phyloP scores from a whole-genome alignment of 2,797 vertebrate genomes.

The Hoplostethus mediterraneus region DNA sequence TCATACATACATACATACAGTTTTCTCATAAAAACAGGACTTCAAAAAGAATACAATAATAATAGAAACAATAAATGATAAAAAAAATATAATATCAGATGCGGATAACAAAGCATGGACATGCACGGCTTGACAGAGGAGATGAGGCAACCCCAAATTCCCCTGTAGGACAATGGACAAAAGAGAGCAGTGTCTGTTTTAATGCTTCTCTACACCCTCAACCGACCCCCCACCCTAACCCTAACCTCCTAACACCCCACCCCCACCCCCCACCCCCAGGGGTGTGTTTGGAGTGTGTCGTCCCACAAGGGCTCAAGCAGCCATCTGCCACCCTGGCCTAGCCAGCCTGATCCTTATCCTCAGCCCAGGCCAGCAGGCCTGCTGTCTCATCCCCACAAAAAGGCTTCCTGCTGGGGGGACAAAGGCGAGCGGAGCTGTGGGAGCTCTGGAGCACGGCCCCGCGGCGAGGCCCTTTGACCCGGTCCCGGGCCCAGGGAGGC shows the following conservation, averaged over 20 bases:
- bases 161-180: conserved; percentile 59
- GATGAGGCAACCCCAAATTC: conserved; percentile 55
- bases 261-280: conserved; percentile 26
- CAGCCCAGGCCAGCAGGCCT: conserved; percentile 73
- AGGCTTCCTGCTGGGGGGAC: conserved; percentile 73
- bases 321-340: conserved; percentile 91
- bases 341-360: conserved; percentile 84
- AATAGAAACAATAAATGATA: conserved; percentile 64
- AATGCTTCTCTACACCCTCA: conserved; percentile 34
- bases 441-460: conserved; percentile 53
- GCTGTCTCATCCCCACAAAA: conserved; percentile 76
- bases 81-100: conserved; percentile 62
- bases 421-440: conserved; percentile 68
- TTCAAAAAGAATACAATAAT: conserved; percentile 58
- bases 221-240: background rate
- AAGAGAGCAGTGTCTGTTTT: conserved; percentile 65
- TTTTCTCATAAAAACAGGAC: conserved; percentile 63
- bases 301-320: conserved; percentile 85
- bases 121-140: conserved; percentile 63
- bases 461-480: conserved; percentile 84
- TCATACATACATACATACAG: conserved; percentile 29
- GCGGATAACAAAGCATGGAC: conserved; percentile 64
- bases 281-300: conserved; percentile 73
- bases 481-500: conserved; percentile 67
- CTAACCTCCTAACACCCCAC: background rate